phyloP scores from a whole-genome alignment of 1,140 invertebrate species.

The Lepidurus arcticus region DNA sequence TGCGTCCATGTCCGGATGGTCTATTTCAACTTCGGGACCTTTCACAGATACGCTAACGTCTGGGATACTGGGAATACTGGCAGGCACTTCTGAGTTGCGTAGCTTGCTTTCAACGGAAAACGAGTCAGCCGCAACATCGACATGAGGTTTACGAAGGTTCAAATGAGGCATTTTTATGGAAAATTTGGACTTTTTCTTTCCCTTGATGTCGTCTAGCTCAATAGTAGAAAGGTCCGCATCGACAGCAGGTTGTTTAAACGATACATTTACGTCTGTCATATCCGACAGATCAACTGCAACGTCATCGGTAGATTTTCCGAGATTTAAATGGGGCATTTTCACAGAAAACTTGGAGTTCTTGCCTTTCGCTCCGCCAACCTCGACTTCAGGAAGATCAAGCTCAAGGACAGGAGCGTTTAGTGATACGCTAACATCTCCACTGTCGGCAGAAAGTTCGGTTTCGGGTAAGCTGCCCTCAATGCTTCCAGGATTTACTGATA shows the following conservation, averaged over 20 bases:
- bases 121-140: neutral
- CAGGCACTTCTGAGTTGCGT: neutral
- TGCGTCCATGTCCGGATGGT: neutral
- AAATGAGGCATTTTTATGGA: slow-evolving; percentile 27
- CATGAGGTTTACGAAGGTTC: slow-evolving; percentile 1
- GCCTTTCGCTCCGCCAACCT: neutral
- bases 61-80: neutral
- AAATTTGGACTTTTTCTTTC: slow-evolving; percentile 30
- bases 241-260: no score
- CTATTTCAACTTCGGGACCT: neutral
- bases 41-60: neutral
- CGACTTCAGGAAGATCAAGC: neutral
- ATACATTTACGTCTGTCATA: no score
- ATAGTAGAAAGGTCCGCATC: neutral
- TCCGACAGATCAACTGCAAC: no score
- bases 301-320: neutral
- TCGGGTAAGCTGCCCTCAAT: no score
- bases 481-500: neutral
- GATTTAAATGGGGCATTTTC: neutral
- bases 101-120: neutral
- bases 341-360: slow-evolving; percentile 2
- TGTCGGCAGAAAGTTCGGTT: no score
- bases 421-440: neutral
- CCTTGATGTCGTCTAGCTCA: neutral
- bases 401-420: neutral